Base-by-base conservation (phyloP, 2,797 vertebrate species). In the Microctenopoma lineatum region DNA sequence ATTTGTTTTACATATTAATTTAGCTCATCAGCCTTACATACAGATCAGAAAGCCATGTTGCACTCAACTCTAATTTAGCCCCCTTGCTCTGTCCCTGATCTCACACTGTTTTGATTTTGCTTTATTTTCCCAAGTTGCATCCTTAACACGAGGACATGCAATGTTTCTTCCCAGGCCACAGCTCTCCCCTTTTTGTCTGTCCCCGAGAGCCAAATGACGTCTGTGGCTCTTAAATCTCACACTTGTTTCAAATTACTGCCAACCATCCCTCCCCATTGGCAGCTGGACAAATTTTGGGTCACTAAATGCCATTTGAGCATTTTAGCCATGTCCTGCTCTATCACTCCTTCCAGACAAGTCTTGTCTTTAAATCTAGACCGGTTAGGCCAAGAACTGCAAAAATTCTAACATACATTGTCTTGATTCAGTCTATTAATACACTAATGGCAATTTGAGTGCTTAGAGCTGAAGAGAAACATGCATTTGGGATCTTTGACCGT, bases 261-360 rank as follows among this genome's bases (percentile, higher is more conserved):
- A 87, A 60, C 66, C 67, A 71, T 77, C 62, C 68, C 69, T 81
- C 71, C 66, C 55, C 41, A 79, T 66, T 89, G 82, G 85, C 85
- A 83, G 52, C 68, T 73, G 66, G 69, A 84, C 85, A 85, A 57
- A 87, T 79, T 77, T 80, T 57, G 65, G 72, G 75, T 80, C 66
- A 83, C 80, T 85, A 84, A 86, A 87, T 85, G 50, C 77, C 63
- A 75, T 87, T 87, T 82, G 73, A 75, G 44, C 56, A 64, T 75
- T 85, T 84, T 79, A 84, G 54, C 75, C 70, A 61, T 61, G 53
- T 67, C 70, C 42, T 52, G 55, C 25, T 18, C 44, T 42, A 18
- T 51, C 38, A 39, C 26, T 32, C 12, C 62, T 59, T 56, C 42
- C 29, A 59, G 29, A 51, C 46, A 72, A 70, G 51, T 58, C 21